Percentiles rank a stretch among this genome's conserved stretches.
These are phyloP conservation scores for Trichosurus vulpecula DNA, from an alignment of 2,797 vertebrate species.

Conservation along the genomic window DNA sequence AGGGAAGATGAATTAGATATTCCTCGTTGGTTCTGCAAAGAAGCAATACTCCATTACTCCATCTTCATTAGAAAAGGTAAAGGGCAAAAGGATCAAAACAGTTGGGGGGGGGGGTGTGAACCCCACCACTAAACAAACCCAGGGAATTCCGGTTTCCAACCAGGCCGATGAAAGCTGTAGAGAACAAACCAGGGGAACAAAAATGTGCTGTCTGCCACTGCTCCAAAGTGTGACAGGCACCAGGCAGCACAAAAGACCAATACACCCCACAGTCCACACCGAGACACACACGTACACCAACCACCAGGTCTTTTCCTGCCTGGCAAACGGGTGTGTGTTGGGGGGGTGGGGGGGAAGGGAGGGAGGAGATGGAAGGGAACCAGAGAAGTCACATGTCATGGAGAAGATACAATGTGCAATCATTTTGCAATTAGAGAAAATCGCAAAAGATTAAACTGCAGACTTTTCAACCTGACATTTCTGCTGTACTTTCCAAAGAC, in stretches of 20 bases:
- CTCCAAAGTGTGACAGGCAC: conserved; percentile 65
- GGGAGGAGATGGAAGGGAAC: conserved; percentile 4
- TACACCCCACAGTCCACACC: conserved; percentile 43
- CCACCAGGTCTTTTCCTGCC: conserved; percentile 46
- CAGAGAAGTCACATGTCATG: conserved; percentile 50
- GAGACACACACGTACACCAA: conserved; percentile 40
- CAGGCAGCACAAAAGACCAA: conserved; percentile 73
- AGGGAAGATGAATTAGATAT: conserved; percentile 74
- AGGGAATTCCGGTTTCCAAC: conserved; percentile 56
- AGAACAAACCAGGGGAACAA: conserved; percentile 53
- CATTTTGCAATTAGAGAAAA: conserved; percentile 73
- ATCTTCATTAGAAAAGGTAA: conserved; percentile 80
- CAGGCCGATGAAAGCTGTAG: conserved; percentile 68
- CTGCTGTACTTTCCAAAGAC: conserved; percentile 68
- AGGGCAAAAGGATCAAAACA: conserved; percentile 74
- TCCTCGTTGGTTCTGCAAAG: conserved; percentile 71
- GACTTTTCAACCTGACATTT: conserved; percentile 70
- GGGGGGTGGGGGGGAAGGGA: background rate
- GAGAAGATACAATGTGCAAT: conserved; percentile 71
- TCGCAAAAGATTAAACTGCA: conserved; percentile 49
- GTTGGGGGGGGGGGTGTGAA: too few species aligned
- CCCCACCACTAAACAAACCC: background rate
- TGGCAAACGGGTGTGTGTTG: conserved; percentile 8
- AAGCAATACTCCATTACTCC: conserved; percentile 78
- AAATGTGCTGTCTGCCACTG: conserved; percentile 45